A percentile compares a stretch with the other conserved stretches of the same genome.
phyloP scores from a whole-genome alignment of 2,113 vertebrate genomes.

The Amazona guildingii region DNA sequence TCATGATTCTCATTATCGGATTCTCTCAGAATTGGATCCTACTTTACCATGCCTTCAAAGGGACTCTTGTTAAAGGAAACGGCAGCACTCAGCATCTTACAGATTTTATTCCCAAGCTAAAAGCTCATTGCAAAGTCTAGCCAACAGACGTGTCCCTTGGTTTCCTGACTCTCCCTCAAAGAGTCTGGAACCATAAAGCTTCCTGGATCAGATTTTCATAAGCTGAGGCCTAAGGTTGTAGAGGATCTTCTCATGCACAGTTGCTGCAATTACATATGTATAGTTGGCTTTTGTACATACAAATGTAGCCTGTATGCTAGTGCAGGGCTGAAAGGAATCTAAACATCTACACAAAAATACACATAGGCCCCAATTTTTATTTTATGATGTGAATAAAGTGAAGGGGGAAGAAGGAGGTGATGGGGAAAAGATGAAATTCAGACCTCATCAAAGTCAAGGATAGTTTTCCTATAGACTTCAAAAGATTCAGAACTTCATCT shows the following conservation, averaged over 20 bases:
- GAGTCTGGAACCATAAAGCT: background rate
- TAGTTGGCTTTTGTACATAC: constrained; percentile 10
- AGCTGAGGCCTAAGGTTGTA: constrained; percentile 16
- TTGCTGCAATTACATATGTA: constrained; percentile 45
- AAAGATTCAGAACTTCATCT: constrained; percentile 24
- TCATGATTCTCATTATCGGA: background rate
- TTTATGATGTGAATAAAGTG: constrained; percentile 40
- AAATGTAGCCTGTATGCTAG: background rate
- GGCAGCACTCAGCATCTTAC: background rate
- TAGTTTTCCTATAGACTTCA: constrained; percentile 55
- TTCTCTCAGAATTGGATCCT: background rate
- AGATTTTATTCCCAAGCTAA: background rate
- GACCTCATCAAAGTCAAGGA: constrained; percentile 48
- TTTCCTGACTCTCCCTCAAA: background rate
- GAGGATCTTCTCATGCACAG: constrained; percentile 27
- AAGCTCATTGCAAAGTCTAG: background rate
- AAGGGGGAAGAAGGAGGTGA: constrained; percentile 9
- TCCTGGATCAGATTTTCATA: constrained; percentile 39
- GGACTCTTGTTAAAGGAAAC: background rate
- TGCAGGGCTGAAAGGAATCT: background rate
- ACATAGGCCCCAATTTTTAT: background rate
- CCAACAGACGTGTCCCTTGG: background rate
- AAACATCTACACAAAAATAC: constrained; percentile 18
- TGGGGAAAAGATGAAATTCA: constrained; percentile 46
- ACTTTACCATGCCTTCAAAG: background rate